phyloP scores from a whole-genome alignment of 2,797 vertebrate species.

The Craterocephalus amniculus region DNA sequence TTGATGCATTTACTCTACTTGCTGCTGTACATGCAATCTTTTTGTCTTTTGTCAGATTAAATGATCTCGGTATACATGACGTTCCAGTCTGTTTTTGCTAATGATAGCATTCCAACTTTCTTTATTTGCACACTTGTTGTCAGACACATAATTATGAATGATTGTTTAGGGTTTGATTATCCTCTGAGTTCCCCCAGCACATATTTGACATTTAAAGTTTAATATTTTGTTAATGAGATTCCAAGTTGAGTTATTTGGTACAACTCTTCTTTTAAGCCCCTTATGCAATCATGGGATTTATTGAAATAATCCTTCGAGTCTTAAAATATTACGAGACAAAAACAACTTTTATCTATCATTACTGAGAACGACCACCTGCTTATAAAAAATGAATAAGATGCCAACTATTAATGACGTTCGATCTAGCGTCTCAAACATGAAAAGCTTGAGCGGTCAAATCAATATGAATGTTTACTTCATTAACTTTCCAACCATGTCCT shows the following conservation, averaged over 20 bases:
- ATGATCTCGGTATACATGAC: not conserved
- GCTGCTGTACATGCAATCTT: too few species aligned
- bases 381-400: too few species aligned
- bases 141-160: not conserved
- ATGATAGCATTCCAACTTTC: not conserved
- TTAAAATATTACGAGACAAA: not conserved
- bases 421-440: not conserved
- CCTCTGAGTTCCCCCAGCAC: not conserved
- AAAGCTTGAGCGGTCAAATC: constrained; percentile 19
- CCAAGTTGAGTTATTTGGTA: not conserved
- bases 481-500: constrained; percentile 42
- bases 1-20: too few species aligned
- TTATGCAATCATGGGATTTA: not conserved
- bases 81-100: not conserved
- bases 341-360: not conserved
- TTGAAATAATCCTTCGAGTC: not conserved
- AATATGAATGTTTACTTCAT: constrained; percentile 38
- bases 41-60: not conserved
- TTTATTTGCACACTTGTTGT: not conserved
- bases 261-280: not conserved
- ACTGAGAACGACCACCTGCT: too few species aligned
- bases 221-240: not conserved
- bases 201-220: not conserved
- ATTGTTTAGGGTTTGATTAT: not conserved
- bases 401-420: constrained; percentile 1